phyloP scores from a whole-genome alignment of 2,888 invertebrate genomes.

The Metellina segmentata region DNA sequence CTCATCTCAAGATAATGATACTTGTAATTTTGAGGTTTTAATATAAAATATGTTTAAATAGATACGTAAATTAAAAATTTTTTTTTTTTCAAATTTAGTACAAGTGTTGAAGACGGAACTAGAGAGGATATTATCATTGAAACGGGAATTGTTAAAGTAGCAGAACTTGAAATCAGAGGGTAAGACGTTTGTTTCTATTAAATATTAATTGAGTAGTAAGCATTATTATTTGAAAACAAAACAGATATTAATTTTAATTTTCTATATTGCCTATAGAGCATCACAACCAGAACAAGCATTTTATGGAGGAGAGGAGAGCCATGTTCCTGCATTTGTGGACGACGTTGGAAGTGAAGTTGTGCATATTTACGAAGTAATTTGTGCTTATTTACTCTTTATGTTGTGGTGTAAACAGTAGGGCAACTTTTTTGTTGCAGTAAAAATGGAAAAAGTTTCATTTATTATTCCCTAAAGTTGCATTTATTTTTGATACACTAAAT shows the following conservation, averaged over 20 bases:
- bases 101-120: slow-evolving; percentile 80
- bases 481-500: too few species aligned
- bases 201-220: not conserved
- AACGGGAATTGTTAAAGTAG: slow-evolving; percentile 80
- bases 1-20: not conserved
- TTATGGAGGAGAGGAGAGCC: slow-evolving; percentile 92
- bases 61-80: not conserved
- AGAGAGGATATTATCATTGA: slow-evolving; percentile 79
- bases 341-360: slow-evolving; percentile 81
- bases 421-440: not conserved
- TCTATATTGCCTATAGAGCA: slow-evolving; percentile 77
- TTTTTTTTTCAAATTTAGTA: slow-evolving; percentile 78
- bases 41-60: not conserved
- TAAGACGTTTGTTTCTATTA: slow-evolving; percentile 77
- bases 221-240: not conserved
- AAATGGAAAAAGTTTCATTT: too few species aligned
- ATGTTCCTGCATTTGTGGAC: slow-evolving; percentile 87
- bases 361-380: slow-evolving; percentile 82
- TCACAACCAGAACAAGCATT: slow-evolving; percentile 89
- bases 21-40: not conserved
- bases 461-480: too few species aligned
- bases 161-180: slow-evolving; percentile 80
- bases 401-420: not conserved
- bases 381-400: not conserved
- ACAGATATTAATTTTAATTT: not conserved